Conservation (phyloP, 2,888 invertebrate species). For the Leucoptera coffeella region DNA sequence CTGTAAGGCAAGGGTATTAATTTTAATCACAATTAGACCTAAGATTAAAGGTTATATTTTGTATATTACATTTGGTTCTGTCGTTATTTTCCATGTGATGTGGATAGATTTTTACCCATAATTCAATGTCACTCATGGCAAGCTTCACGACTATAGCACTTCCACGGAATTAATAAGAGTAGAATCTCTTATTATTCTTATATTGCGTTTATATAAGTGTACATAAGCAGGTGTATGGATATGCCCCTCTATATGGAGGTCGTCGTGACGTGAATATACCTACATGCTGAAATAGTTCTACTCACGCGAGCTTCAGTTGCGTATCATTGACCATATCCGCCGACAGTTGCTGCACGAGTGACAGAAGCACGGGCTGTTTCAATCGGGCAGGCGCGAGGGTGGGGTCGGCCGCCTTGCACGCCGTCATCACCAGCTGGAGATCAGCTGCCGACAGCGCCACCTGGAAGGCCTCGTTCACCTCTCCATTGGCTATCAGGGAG, state of each 20-base stretch:
- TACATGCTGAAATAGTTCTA: neutral
- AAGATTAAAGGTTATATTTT: conserved; percentile 12
- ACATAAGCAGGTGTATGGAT: too few relatives aligned
- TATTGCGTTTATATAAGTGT: too few relatives aligned
- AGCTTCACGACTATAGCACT: too few relatives aligned
- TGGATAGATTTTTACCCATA: too few relatives aligned
- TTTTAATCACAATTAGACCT: too few relatives aligned
- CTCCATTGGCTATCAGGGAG: conserved; percentile 61
- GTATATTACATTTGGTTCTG: too few relatives aligned
- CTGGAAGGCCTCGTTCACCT: conserved; percentile 84
- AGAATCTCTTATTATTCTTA: too few relatives aligned
- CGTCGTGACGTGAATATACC: neutral
- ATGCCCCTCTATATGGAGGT: neutral
- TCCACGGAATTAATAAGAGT: too few relatives aligned
- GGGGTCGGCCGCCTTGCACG: conserved; percentile 81
- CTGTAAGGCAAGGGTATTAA: conserved; percentile 39
- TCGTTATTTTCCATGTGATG: too few relatives aligned
- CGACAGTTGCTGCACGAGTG: conserved; percentile 90
- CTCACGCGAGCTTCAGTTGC: conserved; percentile 72
- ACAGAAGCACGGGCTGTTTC: conserved; percentile 83
- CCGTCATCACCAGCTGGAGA: conserved; percentile 76
- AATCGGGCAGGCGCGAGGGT: conserved; percentile 64
- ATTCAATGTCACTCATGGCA: too few relatives aligned
- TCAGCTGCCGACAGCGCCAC: conserved; percentile 85
- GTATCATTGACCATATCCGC: conserved; percentile 83